Evolutionary conservation across 1,140 invertebrate species (phyloP).

Genomic region (Dendrolimus punctatus): DNA sequence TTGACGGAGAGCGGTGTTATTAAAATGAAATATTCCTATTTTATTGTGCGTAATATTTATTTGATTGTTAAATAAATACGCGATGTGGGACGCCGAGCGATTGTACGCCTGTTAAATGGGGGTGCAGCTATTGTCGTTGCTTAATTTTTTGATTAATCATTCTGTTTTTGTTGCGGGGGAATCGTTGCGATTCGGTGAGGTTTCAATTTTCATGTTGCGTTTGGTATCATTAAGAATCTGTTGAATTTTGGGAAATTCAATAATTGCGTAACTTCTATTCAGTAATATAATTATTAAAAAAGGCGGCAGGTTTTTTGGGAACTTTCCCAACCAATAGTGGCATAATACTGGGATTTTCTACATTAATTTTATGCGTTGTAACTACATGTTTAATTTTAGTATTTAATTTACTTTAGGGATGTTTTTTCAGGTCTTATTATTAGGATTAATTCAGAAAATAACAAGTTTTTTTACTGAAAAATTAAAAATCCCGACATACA

Average conservation of each 20-base stretch:
- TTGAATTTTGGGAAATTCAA: background rate
- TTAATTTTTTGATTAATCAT: slow-evolving; percentile 73
- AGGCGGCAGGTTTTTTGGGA: too few species aligned
- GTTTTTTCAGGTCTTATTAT: too few species aligned
- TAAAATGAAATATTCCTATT: slow-evolving; percentile 71
- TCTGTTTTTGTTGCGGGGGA: slow-evolving; percentile 34
- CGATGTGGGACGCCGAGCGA: slow-evolving; percentile 62
- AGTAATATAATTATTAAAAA: too few species aligned
- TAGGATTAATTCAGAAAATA: too few species aligned
- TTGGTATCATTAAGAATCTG: slow-evolving; percentile 9
- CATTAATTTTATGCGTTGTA: too few species aligned
- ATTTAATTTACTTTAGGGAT: too few species aligned
- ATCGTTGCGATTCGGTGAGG: slow-evolving; percentile 40
- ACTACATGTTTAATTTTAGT: too few species aligned
- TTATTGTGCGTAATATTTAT: slow-evolving; percentile 71
- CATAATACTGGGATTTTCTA: too few species aligned
- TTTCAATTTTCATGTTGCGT: slow-evolving; percentile 25
- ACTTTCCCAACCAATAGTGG: too few species aligned
- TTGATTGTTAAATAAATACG: slow-evolving; percentile 71
- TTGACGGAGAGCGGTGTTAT: slow-evolving; percentile 53
- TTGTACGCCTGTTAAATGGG: slow-evolving; percentile 57
- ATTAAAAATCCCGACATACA: too few species aligned
- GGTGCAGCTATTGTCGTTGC: slow-evolving; percentile 55
- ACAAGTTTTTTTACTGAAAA: too few species aligned
- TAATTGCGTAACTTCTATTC: too few species aligned